Percentiles rank a stretch among this genome's conserved stretches.
These are phyloP conservation scores for Aplochiton taeniatus DNA, from an alignment of 2,797 vertebrate genomes.

Conservation along the genomic window DNA sequence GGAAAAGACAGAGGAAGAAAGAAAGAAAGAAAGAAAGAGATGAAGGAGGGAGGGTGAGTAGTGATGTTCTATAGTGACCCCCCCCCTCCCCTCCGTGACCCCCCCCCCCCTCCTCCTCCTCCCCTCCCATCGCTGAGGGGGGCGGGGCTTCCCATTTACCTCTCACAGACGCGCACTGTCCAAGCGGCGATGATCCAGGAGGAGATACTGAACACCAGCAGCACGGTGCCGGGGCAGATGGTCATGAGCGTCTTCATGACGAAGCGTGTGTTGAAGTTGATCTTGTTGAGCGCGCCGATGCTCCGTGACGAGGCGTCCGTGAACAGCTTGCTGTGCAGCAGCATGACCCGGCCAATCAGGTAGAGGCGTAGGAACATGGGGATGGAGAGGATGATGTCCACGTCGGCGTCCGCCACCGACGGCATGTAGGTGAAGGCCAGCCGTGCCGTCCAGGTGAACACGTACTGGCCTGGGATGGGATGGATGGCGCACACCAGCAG, in stretches of 20 bases:
- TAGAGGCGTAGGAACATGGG: slow-evolving; percentile 97
- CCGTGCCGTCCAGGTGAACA: slow-evolving; percentile 91
- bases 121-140: background rate
- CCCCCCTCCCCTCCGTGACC: background rate
- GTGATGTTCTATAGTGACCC: background rate
- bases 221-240: slow-evolving; percentile 92
- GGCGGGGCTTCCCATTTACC: slow-evolving; percentile 70
- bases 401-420: slow-evolving; percentile 86
- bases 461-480: slow-evolving; percentile 90
- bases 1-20: slow-evolving; percentile 39
- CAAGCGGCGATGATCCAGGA: slow-evolving; percentile 96
- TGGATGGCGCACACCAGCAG: slow-evolving; percentile 93
- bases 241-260: slow-evolving; percentile 98
- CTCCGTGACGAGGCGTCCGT: slow-evolving; percentile 94
- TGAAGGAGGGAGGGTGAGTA: slow-evolving; percentile 42
- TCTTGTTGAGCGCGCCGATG: slow-evolving; percentile 94
- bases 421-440: slow-evolving; percentile 89
- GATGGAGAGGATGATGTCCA: slow-evolving; percentile 93
- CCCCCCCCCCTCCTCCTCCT: background rate
- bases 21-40: slow-evolving; percentile 18
- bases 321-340: slow-evolving; percentile 94
- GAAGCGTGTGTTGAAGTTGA: slow-evolving; percentile 96
- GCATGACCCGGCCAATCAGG: slow-evolving; percentile 92
- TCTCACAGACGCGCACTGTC: slow-evolving; percentile 95
- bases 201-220: slow-evolving; percentile 93